Percentiles rank a stretch among this genome's conserved stretches.
Conservation (phyloP, 2,113 vertebrate genomes). For the Otocyon megalotis region DNA sequence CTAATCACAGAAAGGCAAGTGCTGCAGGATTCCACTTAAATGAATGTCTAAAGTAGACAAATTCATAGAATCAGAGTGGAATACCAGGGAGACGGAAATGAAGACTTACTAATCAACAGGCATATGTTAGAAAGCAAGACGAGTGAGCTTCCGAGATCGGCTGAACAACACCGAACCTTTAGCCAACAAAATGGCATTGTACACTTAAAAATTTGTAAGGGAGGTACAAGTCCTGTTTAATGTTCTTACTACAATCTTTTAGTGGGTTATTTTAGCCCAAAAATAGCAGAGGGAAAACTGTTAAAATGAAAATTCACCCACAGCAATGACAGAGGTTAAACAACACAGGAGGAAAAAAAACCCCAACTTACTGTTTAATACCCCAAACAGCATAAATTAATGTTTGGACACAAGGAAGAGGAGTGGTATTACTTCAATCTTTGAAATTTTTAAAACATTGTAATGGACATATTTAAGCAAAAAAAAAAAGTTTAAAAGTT, state of each 20-base stretch:
- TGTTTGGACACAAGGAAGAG: not conserved
- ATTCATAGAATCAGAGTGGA: not conserved
- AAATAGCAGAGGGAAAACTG: not conserved
- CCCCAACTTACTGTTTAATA: not conserved
- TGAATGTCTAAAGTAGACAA: not conserved
- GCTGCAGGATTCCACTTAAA: not conserved
- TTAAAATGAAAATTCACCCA: not conserved
- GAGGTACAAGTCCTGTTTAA: no score
- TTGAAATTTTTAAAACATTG: not conserved
- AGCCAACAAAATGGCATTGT: not conserved
- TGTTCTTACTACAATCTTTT: not conserved
- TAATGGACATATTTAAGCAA: not conserved
- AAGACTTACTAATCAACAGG: not conserved
- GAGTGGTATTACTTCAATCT: not conserved
- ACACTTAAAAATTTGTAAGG: not conserved
- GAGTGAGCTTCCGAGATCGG: not conserved
- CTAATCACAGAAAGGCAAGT: not conserved
- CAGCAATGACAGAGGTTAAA: not conserved
- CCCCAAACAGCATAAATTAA: not conserved
- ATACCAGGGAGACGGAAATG: not conserved
- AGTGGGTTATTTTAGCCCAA: not conserved
- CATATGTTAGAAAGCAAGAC: not conserved
- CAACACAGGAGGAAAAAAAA: fast-evolving
- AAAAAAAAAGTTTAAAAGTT: not conserved
- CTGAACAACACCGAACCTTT: not conserved